Conservation (phyloP, 2,888 invertebrate species). For the Hecatera dysodea region DNA sequence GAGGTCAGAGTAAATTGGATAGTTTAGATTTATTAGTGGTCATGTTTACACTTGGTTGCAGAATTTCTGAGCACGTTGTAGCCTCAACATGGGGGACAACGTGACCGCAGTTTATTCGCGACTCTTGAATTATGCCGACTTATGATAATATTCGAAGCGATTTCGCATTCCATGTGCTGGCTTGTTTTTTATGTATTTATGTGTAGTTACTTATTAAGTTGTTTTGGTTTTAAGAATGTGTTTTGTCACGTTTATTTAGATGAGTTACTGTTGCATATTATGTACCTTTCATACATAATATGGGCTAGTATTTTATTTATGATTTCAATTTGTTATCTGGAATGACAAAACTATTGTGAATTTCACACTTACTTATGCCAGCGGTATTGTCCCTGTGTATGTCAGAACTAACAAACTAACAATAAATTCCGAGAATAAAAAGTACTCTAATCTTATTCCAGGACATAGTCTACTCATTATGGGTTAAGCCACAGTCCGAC, state of each 20-base stretch:
- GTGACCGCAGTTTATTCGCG: slow-evolving; percentile 42
- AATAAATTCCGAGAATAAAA: too few species aligned
- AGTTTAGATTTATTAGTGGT: neutral
- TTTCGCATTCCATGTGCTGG: slow-evolving; percentile 29
- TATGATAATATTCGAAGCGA: slow-evolving; percentile 34
- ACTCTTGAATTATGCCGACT: slow-evolving; percentile 6
- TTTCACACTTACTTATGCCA: too few species aligned
- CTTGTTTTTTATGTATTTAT: neutral
- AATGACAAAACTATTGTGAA: neutral
- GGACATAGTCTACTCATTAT: too few species aligned
- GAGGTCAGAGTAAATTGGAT: neutral
- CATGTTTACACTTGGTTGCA: slow-evolving; percentile 39
- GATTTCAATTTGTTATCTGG: neutral
- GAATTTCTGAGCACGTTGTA: slow-evolving; percentile 54
- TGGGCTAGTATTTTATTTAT: neutral
- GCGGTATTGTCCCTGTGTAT: too few species aligned
- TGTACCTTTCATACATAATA: neutral
- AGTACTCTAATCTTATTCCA: too few species aligned
- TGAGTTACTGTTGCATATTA: neutral
- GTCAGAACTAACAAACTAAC: too few species aligned
- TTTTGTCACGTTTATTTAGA: slow-evolving; percentile 23
- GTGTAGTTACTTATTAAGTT: neutral
- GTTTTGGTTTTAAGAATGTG: slow-evolving; percentile 29
- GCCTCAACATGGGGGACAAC: slow-evolving; percentile 48
- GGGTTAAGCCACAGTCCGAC: too few species aligned